Evolutionary conservation across 2,888 invertebrate genomes (phyloP), one percentile per base, ranked within the genome.

Genomic region (Morpho achilles): DNA sequence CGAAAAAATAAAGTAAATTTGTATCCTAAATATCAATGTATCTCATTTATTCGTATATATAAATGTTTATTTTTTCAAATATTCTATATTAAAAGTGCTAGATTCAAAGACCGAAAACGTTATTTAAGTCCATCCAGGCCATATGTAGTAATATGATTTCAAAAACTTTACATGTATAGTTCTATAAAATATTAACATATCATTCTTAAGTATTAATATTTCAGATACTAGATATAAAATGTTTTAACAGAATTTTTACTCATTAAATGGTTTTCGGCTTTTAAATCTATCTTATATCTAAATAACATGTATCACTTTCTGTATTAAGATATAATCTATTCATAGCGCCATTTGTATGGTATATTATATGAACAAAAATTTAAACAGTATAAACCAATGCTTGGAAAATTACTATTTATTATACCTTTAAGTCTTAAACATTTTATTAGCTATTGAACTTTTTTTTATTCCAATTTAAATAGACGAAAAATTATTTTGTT

Each of bases 11-110:
- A 45, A 44, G 4, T 53, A 41, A 46, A 40, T 39, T 47, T 41
- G 22, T 32, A 46, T 41, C 9, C 22, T 53, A 52, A 45, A 52
- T 45, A 52, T 45, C 52, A 52, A 7, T 47, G 41, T 53, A 46
- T 53, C 46, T 47, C 47, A 53, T 53, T 45, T 45, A 53, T 45
- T 53, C 53, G 9, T 47, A 40, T 41, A 53, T 45, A 47, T 32
- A 22, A 41, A 46, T 41, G 40, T 22, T 46, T 53, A 53, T 47
- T 53, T 53, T 41, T 41, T 40, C 41, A 22, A 51, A 16, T 50
- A 51, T 42, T 9, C 9, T 50, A 16, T 7, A 39, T 39, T 50
- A 41, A 9, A 46, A 40, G 7, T 53, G 32, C 32, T 32, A 47
- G 47, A 46, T 53, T 47, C 41, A 41, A n/a, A 46, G 22, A 7